Evolutionary conservation across 2,797 vertebrate species (phyloP).

Genomic region (Trematomus bernacchii): DNA sequence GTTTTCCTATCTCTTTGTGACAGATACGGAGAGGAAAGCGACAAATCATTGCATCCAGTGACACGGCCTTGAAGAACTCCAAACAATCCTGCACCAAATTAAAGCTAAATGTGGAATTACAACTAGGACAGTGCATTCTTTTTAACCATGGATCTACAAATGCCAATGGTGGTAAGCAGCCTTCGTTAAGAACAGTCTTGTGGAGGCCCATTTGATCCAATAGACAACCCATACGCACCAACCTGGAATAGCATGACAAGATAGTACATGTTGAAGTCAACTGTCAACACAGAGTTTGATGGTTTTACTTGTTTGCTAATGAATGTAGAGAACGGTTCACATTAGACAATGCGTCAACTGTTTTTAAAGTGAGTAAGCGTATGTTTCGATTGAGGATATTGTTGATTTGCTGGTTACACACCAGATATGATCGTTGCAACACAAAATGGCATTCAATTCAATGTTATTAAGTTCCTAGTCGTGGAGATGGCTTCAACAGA

Average conservation of each 20-base stretch:
- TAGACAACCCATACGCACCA: background rate
- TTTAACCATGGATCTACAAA: constrained; percentile 53
- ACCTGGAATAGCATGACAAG: background rate
- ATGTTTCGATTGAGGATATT: background rate
- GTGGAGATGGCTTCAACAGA: background rate
- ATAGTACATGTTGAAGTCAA: background rate
- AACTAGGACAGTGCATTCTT: constrained; percentile 47
- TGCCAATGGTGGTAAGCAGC: constrained; percentile 13
- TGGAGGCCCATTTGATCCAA: background rate
- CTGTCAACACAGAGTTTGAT: background rate
- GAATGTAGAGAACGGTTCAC: background rate
- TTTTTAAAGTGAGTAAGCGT: background rate
- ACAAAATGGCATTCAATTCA: background rate
- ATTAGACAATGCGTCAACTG: background rate
- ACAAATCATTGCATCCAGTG: background rate
- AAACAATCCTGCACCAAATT: background rate
- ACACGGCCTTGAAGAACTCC: background rate
- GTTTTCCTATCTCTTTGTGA: background rate
- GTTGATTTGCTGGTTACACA: background rate
- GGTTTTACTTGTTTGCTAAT: background rate
- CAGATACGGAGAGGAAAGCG: background rate
- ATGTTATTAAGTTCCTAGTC: background rate
- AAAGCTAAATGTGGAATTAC: constrained; percentile 18
- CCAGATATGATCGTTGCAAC: background rate
- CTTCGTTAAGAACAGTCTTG: background rate